These are phyloP conservation scores for Wiebesia pumilae DNA, from an alignment of 1,140 invertebrate species.

Conservation along the genomic window DNA sequence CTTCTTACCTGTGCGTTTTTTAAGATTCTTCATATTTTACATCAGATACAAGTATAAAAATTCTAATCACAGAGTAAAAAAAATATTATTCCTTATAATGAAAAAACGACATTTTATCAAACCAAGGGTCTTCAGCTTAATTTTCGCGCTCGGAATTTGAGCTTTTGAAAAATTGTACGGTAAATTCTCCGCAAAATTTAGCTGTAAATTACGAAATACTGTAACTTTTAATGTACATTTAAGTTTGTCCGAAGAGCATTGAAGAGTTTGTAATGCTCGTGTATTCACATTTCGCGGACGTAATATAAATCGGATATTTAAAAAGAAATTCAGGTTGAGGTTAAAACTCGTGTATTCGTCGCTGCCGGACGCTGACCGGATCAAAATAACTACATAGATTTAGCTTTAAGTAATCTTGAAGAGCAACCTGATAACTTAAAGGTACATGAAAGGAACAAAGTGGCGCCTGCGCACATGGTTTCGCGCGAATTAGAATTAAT, in stretches of 20 bases:
- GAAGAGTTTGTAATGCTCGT: neutral
- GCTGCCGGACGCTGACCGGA: no score
- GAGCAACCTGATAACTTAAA: no score
- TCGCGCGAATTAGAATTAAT: no score
- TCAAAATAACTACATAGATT: no score
- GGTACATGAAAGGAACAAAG: no score
- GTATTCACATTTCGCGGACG: neutral
- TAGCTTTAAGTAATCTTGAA: no score
- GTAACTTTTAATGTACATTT: neutral
- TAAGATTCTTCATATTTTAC: slow-evolving; percentile 3
- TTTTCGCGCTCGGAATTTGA: neutral
- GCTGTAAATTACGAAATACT: neutral
- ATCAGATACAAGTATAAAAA: neutral
- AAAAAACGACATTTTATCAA: neutral
- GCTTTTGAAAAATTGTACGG: neutral
- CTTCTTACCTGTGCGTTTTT: slow-evolving; percentile 4
- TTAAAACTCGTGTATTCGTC: neutral
- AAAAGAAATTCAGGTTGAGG: neutral
- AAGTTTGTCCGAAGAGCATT: neutral
- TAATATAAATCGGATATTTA: neutral
- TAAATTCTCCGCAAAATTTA: neutral
- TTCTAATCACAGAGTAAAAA: neutral
- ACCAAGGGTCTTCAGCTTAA: neutral
- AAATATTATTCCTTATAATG: no score
- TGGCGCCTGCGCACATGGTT: no score